A percentile compares a stretch with the other conserved stretches of the same genome.
These are phyloP conservation scores for Heterochromis multidens DNA, from an alignment of 2,113 vertebrate genomes.

Conservation along the genomic window DNA sequence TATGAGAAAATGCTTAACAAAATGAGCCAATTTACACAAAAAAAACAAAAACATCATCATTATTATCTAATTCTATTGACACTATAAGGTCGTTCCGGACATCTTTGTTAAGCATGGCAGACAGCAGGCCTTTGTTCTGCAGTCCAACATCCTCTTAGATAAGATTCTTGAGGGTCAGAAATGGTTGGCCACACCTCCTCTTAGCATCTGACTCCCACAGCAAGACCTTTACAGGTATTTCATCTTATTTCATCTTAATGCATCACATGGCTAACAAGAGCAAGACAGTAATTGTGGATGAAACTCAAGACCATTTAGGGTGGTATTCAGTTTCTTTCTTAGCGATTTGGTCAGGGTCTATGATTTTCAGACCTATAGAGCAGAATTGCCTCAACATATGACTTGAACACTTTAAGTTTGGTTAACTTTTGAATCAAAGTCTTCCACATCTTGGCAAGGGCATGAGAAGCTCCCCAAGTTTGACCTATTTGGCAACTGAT, in stretches of 20 bases:
- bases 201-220: background rate
- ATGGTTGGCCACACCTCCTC: background rate
- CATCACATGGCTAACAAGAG: background rate
- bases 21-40: too few species aligned
- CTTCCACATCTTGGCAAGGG: background rate
- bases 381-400: background rate
- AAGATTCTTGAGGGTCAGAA: background rate
- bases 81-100: background rate
- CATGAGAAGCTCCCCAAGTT: background rate
- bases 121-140: background rate
- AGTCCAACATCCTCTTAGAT: background rate
- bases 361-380: background rate
- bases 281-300: background rate
- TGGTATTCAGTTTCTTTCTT: background rate
- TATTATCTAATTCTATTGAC: background rate
- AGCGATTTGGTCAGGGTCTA: too few species aligned
- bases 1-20: background rate
- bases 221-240: background rate
- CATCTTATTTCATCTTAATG: background rate
- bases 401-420: background rate
- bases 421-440: background rate
- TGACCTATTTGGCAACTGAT: background rate
- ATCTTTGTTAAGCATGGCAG: background rate
- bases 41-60: background rate
- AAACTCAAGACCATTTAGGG: background rate